Percentiles rank a stretch among this genome's conserved stretches.
phyloP scores from a whole-genome alignment of 2,113 vertebrate genomes.

The Pachycephala philippinensis region DNA sequence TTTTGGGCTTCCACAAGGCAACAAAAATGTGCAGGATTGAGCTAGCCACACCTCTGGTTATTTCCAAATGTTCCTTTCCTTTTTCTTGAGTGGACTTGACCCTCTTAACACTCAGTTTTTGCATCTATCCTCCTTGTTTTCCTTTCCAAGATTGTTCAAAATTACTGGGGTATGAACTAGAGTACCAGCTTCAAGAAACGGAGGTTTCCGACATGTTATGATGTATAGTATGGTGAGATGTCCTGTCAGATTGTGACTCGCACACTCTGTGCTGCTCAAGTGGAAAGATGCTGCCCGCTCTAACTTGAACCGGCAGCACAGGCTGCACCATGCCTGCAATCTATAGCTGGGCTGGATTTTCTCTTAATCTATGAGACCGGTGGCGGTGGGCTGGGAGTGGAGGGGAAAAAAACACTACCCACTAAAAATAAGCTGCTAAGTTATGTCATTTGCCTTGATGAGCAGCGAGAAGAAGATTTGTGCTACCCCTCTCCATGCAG shows the following conservation, averaged over 20 bases:
- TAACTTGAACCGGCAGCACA: constrained; percentile 1
- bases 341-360: background rate
- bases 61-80: background rate
- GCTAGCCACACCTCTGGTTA: constrained; percentile 28
- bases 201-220: background rate
- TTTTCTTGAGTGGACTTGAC: background rate
- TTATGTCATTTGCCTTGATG: background rate
- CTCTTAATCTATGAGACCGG: background rate
- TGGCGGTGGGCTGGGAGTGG: background rate
- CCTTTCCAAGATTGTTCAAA: background rate
- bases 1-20: background rate
- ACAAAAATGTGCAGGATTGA: background rate
- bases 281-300: background rate
- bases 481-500: background rate
- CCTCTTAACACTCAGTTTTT: background rate
- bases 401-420: background rate
- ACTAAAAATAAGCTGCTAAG: constrained; percentile 20
- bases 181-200: background rate
- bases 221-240: background rate
- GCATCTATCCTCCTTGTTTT: background rate
- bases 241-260: background rate
- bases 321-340: background rate
- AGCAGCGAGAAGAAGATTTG: background rate
- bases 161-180: background rate
- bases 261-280: background rate